Conservation (phyloP, 23 tunicate species). For the Ciona savignyi region DNA sequence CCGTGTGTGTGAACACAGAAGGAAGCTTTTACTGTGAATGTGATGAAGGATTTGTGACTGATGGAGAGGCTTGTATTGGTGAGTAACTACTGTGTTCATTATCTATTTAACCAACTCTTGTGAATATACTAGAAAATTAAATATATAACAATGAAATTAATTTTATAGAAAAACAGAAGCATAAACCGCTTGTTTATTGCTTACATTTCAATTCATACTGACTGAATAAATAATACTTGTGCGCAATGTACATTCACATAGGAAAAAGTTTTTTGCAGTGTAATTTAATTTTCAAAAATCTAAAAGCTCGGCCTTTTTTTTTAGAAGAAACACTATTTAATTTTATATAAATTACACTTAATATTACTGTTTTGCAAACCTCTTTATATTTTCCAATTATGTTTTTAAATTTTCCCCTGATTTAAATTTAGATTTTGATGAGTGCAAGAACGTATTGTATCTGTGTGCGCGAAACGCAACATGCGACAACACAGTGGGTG, state of each 20-base stretch:
- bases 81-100: not conserved
- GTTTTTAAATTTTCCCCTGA: not conserved
- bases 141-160: too few species aligned
- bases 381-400: not conserved
- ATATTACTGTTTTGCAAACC: not conserved
- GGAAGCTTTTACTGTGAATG: constrained; percentile 46
- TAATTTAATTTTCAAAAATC: too few species aligned
- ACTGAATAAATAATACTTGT: too few species aligned
- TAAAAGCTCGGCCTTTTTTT: too few species aligned
- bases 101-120: too few species aligned
- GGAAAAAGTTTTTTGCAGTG: too few species aligned
- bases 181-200: too few species aligned
- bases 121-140: too few species aligned
- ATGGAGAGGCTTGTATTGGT: constrained; percentile 1
- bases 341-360: not conserved
- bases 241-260: too few species aligned
- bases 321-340: not conserved
- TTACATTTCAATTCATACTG: too few species aligned
- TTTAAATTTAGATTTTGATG: constrained; percentile 28
- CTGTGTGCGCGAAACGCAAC: constrained; percentile 38
- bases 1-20: constrained; percentile 34
- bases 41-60: constrained; percentile 18
- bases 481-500: constrained; percentile 39
- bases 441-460: constrained; percentile 26
- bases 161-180: too few species aligned